These are phyloP conservation scores for Sturnira hondurensis DNA, from an alignment of 2,113 vertebrate genomes.

Conservation along the genomic window DNA sequence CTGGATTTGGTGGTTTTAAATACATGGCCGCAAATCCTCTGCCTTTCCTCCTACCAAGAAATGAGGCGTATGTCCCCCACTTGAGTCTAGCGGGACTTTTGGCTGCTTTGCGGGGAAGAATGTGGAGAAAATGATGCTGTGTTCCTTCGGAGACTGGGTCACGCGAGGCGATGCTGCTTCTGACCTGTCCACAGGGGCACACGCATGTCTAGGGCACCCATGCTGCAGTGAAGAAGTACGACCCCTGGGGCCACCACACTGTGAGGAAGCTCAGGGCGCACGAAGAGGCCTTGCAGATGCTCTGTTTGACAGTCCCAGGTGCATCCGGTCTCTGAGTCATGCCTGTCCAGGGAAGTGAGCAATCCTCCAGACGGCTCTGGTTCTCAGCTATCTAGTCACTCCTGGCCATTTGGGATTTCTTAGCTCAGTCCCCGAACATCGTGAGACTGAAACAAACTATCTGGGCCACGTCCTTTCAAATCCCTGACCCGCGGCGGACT, in stretches of 20 bases:
- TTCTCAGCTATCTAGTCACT: not conserved
- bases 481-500: not conserved
- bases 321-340: not conserved
- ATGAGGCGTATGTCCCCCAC: no score
- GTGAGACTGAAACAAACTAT: not conserved
- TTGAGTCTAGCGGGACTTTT: not conserved
- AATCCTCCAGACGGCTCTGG: not conserved
- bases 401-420: not conserved
- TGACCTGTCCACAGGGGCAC: not conserved
- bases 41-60: not conserved
- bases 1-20: not conserved
- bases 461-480: not conserved
- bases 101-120: not conserved
- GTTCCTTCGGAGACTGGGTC: not conserved
- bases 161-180: not conserved
- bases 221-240: not conserved
- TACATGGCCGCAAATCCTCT: not conserved
- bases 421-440: not conserved
- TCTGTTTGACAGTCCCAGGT: accelerated
- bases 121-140: not conserved
- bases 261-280: not conserved
- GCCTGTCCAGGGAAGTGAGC: not conserved
- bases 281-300: accelerated
- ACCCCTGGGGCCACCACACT: not conserved
- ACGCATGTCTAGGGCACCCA: not conserved